Evolutionary conservation across 2,888 invertebrate genomes (phyloP), one percentile per base, ranked within the genome.

Genomic region (Drosophila incognita): DNA sequence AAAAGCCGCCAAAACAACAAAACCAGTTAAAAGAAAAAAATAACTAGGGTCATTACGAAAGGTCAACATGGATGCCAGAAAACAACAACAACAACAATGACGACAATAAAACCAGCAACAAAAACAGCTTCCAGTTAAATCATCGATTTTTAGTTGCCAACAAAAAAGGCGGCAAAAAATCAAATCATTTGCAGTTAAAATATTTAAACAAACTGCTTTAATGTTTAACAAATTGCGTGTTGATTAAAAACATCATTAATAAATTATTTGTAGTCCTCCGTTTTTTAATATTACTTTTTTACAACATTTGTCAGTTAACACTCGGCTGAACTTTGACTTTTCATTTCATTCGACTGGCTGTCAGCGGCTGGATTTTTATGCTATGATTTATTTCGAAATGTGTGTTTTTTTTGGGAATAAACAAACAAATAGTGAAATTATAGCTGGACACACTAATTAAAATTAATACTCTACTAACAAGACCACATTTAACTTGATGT

Each of bases 31-130:
- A 33, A 11, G 1, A 18, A 40, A n/a, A 40, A 46, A 46, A 46
- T 7, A 57, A 42, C 67, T 65, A 54, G 74, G 82, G 79, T 82
- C 87, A 74, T 79, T 78, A 64, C 36, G 64, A 84, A 85, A 82
- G 86, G 86, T 88, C 83, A 82, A 79, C 68, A 46, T 69, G 35
- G 59, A 69, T 49, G 63, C 35, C 36, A 42, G 53, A 54, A 51
- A 60, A 42, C 51, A 56, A 15, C 40, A 57, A 11, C 40, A 54
- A 18, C 24, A 35, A 46, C 38, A 33, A 42, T 2, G 4, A 42
- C 4, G 7, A 1, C 13, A 46, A 21, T 15, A 46, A 46, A 46
- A 2, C 46, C 46, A 46, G 27, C 27, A 58, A n/a, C 51, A 31
- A n/a, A 46, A 33, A 35, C 66, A 62, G 70, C 63, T 53, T 61